Evolutionary conservation across 2,113 vertebrate genomes (phyloP).

Genomic region (Strigops habroptila): DNA sequence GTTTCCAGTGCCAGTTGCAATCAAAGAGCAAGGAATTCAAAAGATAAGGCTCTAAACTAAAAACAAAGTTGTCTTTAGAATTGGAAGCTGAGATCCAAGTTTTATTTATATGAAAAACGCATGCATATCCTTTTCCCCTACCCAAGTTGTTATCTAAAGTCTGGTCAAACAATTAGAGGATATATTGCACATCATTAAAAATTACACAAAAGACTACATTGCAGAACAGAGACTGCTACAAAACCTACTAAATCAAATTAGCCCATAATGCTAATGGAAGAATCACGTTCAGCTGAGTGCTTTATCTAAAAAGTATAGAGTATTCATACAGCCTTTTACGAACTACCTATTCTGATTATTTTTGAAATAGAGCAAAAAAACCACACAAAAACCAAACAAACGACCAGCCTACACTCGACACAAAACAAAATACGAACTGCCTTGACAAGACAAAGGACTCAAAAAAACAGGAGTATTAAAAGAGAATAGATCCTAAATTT

Average conservation of each 20-base stretch:
- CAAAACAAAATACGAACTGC: neutral
- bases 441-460: neutral
- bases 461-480: neutral
- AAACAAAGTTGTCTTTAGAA: neutral
- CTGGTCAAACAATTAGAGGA: conserved; percentile 36
- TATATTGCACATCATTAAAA: conserved; percentile 6
- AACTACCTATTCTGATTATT: neutral
- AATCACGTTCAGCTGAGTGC: neutral
- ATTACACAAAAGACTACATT: neutral
- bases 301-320: neutral
- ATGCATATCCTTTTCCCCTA: neutral
- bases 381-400: neutral
- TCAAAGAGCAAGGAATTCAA: neutral
- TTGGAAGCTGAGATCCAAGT: neutral
- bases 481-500: neutral
- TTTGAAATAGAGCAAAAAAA: neutral
- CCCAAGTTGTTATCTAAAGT: neutral
- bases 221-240: neutral
- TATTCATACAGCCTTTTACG: neutral
- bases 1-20: neutral
- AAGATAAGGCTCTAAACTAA: neutral
- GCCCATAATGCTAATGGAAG: neutral
- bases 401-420: neutral
- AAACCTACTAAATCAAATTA: neutral
- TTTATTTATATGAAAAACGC: conserved; percentile 1